Base-by-base conservation (phyloP, 2,797 vertebrate species). In the Toxotes lorentzi region DNA sequence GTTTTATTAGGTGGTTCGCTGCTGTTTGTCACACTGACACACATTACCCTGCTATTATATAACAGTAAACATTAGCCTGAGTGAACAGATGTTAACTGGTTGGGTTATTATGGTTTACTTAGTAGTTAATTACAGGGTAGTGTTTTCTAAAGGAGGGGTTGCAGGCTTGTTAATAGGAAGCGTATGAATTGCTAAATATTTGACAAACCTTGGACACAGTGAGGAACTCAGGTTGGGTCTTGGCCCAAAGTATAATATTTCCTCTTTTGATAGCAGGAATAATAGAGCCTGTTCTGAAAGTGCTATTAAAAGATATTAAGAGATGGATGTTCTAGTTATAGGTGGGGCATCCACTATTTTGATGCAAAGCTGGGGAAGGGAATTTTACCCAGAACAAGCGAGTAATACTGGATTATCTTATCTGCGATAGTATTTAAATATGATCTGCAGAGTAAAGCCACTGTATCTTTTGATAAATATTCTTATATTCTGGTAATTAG, bases 21-120 rank as follows among this genome's bases (percentile, higher is more conserved):
- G 63, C n/a, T 47, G 30, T 64, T 48, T 69, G 51, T 51, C 34
- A 70, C 60, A 40, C 43, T 62, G 58, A 61, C 74, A 71, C 70
- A 78, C 57, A 24, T 70, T 9, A 27, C 24, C 57, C 0, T 14
- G 2, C 3, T 50, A 1, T 71, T 62, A 13, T 10, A 24, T 56
- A 60, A 58, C 62, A 21, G 10, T 3, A 45, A 7, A 32, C 40
- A 14, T 14, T 14, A 7, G 21, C 24, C 32, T 3, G 21, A 24
- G 47, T 7, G 3, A 41, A 56, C 27, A 50, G 21, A 59, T 48
- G 41, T 63, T 41, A 23, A 48, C 35, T 53, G 3, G 19, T 17
- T 38, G 45, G 45, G 34, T 59, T 38, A 14, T 27, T 30, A 19
- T 1, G 5, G 23, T 21, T 41, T 16, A 24, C 48, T 38, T 19